Conservation (phyloP, 2,888 invertebrate species). For the Pristionchus maxplancki region DNA sequence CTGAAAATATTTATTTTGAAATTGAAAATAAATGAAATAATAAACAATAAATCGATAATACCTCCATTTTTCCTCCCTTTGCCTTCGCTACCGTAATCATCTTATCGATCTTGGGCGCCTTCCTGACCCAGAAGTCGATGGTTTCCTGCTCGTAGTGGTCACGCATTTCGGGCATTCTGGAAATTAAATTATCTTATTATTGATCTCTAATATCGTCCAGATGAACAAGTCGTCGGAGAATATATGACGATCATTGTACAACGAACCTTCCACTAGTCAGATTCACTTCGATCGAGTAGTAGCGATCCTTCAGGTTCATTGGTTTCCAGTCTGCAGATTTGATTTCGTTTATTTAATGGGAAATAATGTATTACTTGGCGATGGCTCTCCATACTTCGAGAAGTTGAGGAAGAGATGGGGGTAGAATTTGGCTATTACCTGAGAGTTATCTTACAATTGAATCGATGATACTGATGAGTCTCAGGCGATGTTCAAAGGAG, state of each 20-base stretch:
- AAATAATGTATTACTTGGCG: neutral
- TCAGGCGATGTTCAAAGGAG: too few relatives aligned
- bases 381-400: slow-evolving; percentile 32
- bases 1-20: neutral
- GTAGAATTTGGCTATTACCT: slow-evolving; percentile 48
- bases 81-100: slow-evolving; percentile 43
- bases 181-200: neutral
- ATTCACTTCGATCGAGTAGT: neutral
- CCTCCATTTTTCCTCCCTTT: neutral
- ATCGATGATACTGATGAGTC: neutral
- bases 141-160: slow-evolving; percentile 39
- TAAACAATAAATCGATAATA: neutral
- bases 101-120: slow-evolving; percentile 48
- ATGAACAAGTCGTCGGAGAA: too few relatives aligned
- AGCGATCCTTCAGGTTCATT: neutral
- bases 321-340: slow-evolving; percentile 23
- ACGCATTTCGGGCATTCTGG: slow-evolving; percentile 40
- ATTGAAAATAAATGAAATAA: neutral
- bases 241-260: too few relatives aligned
- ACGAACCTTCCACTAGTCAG: neutral
- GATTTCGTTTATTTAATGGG: neutral
- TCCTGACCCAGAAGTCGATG: slow-evolving; percentile 47
- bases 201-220: too few relatives aligned
- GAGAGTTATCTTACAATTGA: neutral
- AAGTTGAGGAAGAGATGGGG: slow-evolving; percentile 40